These are phyloP conservation scores for Cyclophora albipunctata DNA, from an alignment of 2,888 invertebrate species.

Conservation along the genomic window DNA sequence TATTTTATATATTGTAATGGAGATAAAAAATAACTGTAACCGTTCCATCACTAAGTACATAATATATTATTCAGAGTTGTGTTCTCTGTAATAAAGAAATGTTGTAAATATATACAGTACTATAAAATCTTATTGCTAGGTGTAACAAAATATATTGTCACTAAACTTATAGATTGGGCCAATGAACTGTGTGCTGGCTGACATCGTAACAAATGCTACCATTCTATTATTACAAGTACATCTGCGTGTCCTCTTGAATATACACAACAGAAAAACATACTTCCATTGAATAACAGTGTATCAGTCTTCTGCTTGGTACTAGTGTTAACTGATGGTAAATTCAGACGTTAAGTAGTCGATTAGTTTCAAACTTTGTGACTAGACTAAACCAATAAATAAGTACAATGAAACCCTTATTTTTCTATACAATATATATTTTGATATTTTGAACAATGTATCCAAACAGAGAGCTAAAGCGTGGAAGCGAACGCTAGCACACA, in stretches of 20 bases:
- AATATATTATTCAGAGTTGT: too few species aligned
- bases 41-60: too few species aligned
- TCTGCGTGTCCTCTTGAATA: neutral
- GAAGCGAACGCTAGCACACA: constrained; percentile 33
- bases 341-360: neutral
- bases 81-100: too few species aligned
- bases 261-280: too few species aligned
- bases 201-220: constrained; percentile 18
- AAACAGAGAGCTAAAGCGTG: constrained; percentile 30
- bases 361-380: constrained; percentile 38
- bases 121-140: constrained; percentile 45
- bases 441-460: constrained; percentile 28
- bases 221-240: neutral
- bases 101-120: constrained; percentile 20
- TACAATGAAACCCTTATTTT: constrained; percentile 32
- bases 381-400: constrained; percentile 45
- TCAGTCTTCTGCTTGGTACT: constrained; percentile 20
- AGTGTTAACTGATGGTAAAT: neutral
- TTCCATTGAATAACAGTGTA: neutral
- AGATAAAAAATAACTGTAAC: too few species aligned
- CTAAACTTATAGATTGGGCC: constrained; percentile 32
- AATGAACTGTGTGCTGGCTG: constrained; percentile 35
- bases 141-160: constrained; percentile 33
- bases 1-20: too few species aligned
- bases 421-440: constrained; percentile 14